Evolutionary conservation across 2,797 vertebrate species (phyloP).

Genomic region (Lutjanus campechanus): DNA sequence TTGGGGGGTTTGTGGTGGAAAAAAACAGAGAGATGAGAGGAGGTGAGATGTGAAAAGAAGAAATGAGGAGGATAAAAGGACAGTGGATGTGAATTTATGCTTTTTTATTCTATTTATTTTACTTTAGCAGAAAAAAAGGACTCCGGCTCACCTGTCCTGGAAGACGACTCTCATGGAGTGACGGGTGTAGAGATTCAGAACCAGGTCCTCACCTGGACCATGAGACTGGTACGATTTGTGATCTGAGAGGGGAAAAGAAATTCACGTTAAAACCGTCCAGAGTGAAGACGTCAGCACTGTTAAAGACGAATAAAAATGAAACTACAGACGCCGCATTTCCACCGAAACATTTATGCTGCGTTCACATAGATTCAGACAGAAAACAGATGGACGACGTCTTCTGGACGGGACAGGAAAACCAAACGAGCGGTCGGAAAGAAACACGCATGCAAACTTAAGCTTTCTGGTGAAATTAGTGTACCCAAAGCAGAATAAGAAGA

Average conservation of each 20-base stretch:
- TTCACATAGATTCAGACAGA: too few relatives aligned
- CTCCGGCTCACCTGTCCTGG: conserved; percentile 64
- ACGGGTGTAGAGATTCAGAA: conserved; percentile 69
- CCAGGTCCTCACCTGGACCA: conserved; percentile 60
- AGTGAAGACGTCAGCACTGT: not conserved
- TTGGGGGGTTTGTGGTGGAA: not conserved
- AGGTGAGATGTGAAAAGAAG: not conserved
- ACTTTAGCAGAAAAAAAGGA: not conserved
- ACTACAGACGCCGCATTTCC: too few relatives aligned
- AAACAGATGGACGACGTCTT: too few relatives aligned
- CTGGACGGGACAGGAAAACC: too few relatives aligned
- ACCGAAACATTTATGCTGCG: too few relatives aligned
- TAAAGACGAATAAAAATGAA: not conserved
- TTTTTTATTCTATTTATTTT: too few relatives aligned
- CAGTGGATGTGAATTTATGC: not conserved
- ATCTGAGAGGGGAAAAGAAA: conserved; percentile 53
- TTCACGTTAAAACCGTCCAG: not conserved
- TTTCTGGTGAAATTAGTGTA: too few relatives aligned
- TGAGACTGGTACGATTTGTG: conserved; percentile 44
- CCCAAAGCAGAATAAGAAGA: too few relatives aligned
- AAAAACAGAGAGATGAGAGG: not conserved
- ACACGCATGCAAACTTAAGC: too few relatives aligned
- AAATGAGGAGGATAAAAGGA: not conserved
- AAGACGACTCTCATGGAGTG: conserved; percentile 69
- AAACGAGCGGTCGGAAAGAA: too few relatives aligned